Conservation (phyloP, 2,113 vertebrate species). For the Thalassoma bifasciatum region DNA sequence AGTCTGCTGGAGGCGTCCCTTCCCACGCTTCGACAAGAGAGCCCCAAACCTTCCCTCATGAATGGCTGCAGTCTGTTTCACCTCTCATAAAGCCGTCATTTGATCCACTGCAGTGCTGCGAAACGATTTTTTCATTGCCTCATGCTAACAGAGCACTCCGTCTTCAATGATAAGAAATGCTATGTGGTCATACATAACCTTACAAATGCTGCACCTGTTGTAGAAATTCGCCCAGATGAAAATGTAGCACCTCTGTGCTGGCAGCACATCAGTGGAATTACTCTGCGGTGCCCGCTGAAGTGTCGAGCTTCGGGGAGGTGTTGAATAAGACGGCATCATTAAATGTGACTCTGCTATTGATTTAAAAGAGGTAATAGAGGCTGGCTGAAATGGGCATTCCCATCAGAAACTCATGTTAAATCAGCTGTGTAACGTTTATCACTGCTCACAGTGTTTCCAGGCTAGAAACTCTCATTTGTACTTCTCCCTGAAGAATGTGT, state of each 20-base stretch:
- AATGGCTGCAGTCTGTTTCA: conserved; percentile 41
- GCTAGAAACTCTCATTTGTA: conserved; percentile 28
- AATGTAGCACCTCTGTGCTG: conserved; percentile 40
- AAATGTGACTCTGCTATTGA: conserved; percentile 61
- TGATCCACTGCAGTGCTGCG: conserved; percentile 52
- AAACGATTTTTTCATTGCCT: conserved; percentile 57
- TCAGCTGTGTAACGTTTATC: conserved; percentile 38
- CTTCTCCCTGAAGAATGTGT: conserved; percentile 17
- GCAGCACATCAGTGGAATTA: conserved; percentile 48
- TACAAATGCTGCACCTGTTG: conserved; percentile 22
- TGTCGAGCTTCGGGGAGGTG: conserved; percentile 55
- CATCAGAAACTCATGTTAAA: conserved; percentile 55
- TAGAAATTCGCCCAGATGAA: conserved; percentile 60
- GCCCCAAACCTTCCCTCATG: conserved; percentile 54
- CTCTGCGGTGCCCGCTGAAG: conserved; percentile 2
- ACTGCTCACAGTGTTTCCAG: conserved; percentile 22
- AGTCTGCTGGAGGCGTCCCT: conserved; percentile 45
- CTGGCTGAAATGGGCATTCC: conserved; percentile 30
- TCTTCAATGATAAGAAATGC: conserved; percentile 48
- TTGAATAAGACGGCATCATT: conserved; percentile 57
- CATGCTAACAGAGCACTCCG: conserved; percentile 33
- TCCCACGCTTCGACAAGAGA: conserved; percentile 22
- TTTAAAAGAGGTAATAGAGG: conserved; percentile 60
- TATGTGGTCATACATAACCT: conserved; percentile 56
- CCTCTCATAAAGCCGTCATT: conserved; percentile 62